Evolutionary conservation across 2,797 vertebrate species (phyloP).

Genomic region (Sternotherus odoratus): DNA sequence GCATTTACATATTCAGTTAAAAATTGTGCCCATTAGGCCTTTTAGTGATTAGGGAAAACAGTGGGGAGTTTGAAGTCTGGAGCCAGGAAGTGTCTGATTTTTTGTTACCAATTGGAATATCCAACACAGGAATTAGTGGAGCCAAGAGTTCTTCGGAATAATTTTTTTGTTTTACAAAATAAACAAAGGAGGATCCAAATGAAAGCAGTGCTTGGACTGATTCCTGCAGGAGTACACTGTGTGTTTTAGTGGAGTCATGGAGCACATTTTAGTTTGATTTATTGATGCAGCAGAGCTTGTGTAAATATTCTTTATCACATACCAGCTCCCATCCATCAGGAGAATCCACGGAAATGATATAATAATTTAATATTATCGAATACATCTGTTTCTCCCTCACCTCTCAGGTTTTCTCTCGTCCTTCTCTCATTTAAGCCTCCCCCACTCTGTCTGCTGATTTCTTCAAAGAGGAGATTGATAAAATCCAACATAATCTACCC

Average conservation of each 20-base stretch:
- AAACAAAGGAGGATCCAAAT: slow-evolving; percentile 60
- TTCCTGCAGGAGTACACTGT: slow-evolving; percentile 38
- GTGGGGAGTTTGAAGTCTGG: slow-evolving; percentile 70
- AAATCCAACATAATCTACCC: background rate
- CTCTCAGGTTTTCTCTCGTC: background rate
- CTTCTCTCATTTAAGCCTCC: background rate
- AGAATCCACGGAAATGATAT: slow-evolving; percentile 21
- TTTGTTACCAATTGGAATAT: slow-evolving; percentile 65
- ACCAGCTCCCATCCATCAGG: slow-evolving; percentile 22
- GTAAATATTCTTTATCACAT: background rate
- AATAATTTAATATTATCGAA: background rate
- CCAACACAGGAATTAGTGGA: slow-evolving; percentile 32
- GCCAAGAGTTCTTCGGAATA: slow-evolving; percentile 66
- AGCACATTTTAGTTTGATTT: slow-evolving; percentile 49
- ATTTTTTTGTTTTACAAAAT: slow-evolving; percentile 66
- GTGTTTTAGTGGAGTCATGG: slow-evolving; percentile 7
- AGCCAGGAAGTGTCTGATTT: slow-evolving; percentile 73
- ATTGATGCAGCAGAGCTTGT: background rate
- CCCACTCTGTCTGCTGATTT: background rate
- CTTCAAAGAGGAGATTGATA: background rate
- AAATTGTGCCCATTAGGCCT: slow-evolving; percentile 53
- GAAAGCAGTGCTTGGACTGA: slow-evolving; percentile 43
- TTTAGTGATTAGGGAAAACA: slow-evolving; percentile 71
- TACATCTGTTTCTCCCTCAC: slow-evolving; percentile 8
- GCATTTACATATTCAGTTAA: slow-evolving; percentile 51